phyloP scores from a whole-genome alignment of 2,888 invertebrate species.

The Rhaphigaster nebulosa region DNA sequence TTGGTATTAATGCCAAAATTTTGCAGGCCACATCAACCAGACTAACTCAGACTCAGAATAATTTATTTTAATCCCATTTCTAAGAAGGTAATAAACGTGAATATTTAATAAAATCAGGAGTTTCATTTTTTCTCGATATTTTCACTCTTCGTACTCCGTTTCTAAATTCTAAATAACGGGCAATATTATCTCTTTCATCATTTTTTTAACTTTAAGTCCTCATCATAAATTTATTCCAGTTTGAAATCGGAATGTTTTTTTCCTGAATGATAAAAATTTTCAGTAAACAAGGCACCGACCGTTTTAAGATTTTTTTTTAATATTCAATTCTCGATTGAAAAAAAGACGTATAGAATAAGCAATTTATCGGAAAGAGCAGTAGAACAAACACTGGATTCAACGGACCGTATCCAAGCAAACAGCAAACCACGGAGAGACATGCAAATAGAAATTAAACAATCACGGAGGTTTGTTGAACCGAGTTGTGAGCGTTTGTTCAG shows the following conservation, averaged over 20 bases:
- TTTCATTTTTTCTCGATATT: too few species aligned
- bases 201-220: neutral
- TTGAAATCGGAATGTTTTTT: neutral
- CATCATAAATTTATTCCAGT: neutral
- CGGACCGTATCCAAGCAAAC: constrained; percentile 21
- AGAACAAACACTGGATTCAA: neutral
- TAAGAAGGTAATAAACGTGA: too few species aligned
- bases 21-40: too few species aligned
- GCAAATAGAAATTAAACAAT: constrained; percentile 44
- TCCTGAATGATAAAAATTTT: neutral
- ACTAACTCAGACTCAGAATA: too few species aligned
- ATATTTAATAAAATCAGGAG: too few species aligned
- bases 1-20: too few species aligned
- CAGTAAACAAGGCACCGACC: neutral
- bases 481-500: neutral
- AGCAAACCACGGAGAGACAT: neutral
- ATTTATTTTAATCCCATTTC: too few species aligned
- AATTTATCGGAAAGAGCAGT: constrained; percentile 9
- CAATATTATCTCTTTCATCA: too few species aligned
- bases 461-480: neutral
- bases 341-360: neutral
- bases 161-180: too few species aligned
- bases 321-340: neutral
- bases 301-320: neutral
- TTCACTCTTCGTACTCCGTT: too few species aligned